Evolutionary conservation across 1,140 invertebrate species (phyloP).

Genomic region (Macrobrachium rosenbergii): DNA sequence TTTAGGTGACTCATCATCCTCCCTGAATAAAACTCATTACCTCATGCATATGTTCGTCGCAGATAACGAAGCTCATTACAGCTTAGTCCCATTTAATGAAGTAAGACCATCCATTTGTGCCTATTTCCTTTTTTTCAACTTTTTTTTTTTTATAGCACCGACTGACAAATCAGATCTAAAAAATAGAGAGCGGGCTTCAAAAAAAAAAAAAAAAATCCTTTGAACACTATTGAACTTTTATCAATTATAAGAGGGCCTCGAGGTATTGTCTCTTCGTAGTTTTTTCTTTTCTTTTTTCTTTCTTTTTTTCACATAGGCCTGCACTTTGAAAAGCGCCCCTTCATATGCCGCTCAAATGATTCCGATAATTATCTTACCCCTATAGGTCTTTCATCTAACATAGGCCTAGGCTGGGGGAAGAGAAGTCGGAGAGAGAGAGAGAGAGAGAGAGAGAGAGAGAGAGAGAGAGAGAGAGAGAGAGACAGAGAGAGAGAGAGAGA

Average conservation of each 20-base stretch:
- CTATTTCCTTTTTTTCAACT: too few relatives aligned
- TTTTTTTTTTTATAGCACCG: neutral
- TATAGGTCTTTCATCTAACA: constrained; percentile 48
- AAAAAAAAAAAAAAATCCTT: constrained; percentile 53
- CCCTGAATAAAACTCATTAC: too few relatives aligned
- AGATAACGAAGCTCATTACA: too few relatives aligned
- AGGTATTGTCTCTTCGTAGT: constrained; percentile 11
- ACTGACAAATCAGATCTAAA: constrained; percentile 9
- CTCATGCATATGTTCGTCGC: too few relatives aligned
- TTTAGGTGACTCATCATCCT: too few relatives aligned
- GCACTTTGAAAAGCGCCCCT: constrained; percentile 47
- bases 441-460: constrained; percentile 23
- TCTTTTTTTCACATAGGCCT: constrained; percentile 13
- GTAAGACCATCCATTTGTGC: too few relatives aligned
- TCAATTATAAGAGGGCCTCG: constrained; percentile 45
- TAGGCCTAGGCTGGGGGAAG: constrained; percentile 38
- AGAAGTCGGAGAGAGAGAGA: constrained; percentile 29
- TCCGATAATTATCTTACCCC: constrained; percentile 54
- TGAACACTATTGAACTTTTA: constrained; percentile 48
- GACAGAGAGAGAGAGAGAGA: constrained; percentile 23
- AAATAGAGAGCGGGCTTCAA: neutral
- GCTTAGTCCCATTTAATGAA: too few relatives aligned
- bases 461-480: too few relatives aligned
- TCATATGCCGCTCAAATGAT: constrained; percentile 52
- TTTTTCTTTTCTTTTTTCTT: constrained; percentile 21